Percentiles rank a stretch among this genome's conserved stretches.
Evolutionary conservation across 2,888 invertebrate species (phyloP).

Genomic region (Andrena fulva): DNA sequence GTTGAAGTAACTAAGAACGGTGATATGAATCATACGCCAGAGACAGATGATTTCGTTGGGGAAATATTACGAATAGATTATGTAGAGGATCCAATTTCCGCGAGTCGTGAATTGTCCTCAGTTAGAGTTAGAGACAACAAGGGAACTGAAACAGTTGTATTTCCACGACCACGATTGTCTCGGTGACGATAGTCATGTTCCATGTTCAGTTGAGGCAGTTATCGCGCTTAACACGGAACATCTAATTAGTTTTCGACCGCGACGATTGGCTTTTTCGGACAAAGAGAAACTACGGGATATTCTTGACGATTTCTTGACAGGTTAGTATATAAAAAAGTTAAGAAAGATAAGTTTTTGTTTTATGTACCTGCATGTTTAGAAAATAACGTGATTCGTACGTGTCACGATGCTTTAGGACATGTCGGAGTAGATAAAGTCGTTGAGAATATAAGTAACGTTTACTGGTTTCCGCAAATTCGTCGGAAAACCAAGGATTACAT

Average conservation of each 20-base stretch:
- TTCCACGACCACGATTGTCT: background rate
- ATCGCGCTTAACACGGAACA: slow-evolving; percentile 1
- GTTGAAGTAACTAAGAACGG: background rate
- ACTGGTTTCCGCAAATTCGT: slow-evolving; percentile 3
- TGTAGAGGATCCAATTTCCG: background rate
- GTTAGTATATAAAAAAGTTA: background rate
- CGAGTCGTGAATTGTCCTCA: background rate
- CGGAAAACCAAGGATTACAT: background rate
- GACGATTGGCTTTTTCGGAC: background rate
- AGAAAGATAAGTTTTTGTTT: background rate
- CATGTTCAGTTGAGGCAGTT: background rate
- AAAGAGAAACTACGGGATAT: slow-evolving; percentile 1
- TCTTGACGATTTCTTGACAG: no score
- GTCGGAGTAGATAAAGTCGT: background rate
- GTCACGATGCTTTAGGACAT: slow-evolving; percentile 4
- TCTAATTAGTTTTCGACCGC: slow-evolving; percentile 7
- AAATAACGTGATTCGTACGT: background rate
- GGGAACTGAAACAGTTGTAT: background rate
- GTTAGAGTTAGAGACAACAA: background rate
- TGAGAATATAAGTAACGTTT: background rate
- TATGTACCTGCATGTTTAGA: background rate
- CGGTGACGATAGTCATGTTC: background rate
- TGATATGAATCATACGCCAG: background rate
- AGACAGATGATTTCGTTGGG: background rate
- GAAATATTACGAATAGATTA: slow-evolving; percentile 5